A percentile compares a stretch with the other conserved stretches of the same genome.
Evolutionary conservation across 2,888 invertebrate species (phyloP).

Genomic region (Tipula vernalis): DNA sequence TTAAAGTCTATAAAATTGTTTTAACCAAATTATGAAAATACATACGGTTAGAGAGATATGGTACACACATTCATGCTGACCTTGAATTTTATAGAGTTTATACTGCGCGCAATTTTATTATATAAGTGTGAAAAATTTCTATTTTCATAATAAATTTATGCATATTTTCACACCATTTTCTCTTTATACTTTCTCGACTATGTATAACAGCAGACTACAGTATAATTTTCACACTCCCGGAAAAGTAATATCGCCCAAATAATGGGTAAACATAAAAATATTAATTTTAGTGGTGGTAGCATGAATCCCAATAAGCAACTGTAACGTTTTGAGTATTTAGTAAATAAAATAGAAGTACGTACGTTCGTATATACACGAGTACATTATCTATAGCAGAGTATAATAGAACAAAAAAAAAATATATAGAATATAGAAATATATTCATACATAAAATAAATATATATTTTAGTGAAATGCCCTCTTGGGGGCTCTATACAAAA

Average conservation of each 20-base stretch:
- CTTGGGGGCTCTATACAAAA: conserved; percentile 38
- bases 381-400: background rate
- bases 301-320: background rate
- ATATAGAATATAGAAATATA: background rate
- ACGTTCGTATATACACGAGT: background rate
- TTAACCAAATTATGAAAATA: background rate
- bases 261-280: background rate
- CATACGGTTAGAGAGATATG: background rate
- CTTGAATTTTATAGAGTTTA: background rate
- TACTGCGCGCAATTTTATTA: background rate
- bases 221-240: background rate
- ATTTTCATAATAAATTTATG: background rate
- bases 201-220: background rate
- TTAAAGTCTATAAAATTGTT: background rate
- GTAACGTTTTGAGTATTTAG: background rate
- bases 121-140: background rate
- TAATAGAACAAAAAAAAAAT: background rate
- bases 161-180: background rate
- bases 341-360: background rate
- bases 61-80: background rate
- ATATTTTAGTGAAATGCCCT: conserved; percentile 30
- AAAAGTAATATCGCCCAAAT: background rate
- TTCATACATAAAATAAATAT: background rate
- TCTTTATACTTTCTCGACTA: background rate
- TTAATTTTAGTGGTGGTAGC: background rate